These are phyloP conservation scores for Drosophila pandora DNA, from an alignment of 1,140 invertebrate genomes.

Conservation along the genomic window DNA sequence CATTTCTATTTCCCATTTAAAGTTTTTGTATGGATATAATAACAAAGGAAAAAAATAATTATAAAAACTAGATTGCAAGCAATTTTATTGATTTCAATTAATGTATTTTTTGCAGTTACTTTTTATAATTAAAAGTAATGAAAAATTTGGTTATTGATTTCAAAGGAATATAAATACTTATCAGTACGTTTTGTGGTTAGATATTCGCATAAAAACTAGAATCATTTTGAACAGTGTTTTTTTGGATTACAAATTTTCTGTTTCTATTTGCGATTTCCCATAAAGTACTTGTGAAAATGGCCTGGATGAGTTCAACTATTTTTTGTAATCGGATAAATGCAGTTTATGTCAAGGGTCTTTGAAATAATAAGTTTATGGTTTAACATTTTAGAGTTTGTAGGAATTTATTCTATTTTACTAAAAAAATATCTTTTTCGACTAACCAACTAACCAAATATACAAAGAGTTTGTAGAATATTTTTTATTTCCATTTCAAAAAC, in stretches of 20 bases:
- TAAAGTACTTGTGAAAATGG: too few relatives aligned
- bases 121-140: not conserved
- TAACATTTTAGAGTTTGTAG: not conserved
- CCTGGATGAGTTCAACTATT: too few relatives aligned
- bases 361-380: not conserved
- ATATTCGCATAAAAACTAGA: not conserved
- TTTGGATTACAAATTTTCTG: too few relatives aligned
- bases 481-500: not conserved
- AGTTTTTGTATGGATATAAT: constrained; percentile 5
- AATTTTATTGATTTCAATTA: constrained; percentile 28
- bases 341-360: too few relatives aligned
- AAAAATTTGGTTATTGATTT: not conserved
- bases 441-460: too few relatives aligned
- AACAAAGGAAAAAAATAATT: not conserved
- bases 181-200: too few relatives aligned
- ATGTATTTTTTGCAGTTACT: not conserved
- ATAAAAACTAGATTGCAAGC: not conserved
- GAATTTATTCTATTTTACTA: not conserved
- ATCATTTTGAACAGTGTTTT: not conserved
- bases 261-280: too few relatives aligned
- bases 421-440: not conserved
- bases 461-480: not conserved
- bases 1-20: constrained; percentile 45
- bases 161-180: not conserved
- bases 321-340: too few relatives aligned